Conservation (phyloP, 2,888 invertebrate species). For the Mystacides longicornis region DNA sequence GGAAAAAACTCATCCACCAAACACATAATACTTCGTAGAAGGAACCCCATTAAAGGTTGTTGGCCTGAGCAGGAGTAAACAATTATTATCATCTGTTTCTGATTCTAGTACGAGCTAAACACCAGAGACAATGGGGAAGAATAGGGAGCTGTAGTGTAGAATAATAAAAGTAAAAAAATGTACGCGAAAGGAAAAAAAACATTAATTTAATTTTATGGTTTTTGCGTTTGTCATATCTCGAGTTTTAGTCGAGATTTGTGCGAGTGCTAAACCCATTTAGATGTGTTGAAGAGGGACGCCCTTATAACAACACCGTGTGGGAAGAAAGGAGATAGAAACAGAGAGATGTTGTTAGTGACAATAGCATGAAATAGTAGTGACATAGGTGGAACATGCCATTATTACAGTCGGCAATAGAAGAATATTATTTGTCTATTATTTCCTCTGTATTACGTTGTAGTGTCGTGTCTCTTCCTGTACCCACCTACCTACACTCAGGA, state of each 20-base stretch:
- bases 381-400: constrained; percentile 26
- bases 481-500: too few relatives aligned
- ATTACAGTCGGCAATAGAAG: constrained; percentile 22
- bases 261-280: constrained; percentile 20
- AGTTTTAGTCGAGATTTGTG: constrained; percentile 44
- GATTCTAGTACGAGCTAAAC: background rate
- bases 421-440: too few relatives aligned
- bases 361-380: constrained; percentile 25
- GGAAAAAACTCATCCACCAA: too few relatives aligned
- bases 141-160: constrained; percentile 13
- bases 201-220: constrained; percentile 53
- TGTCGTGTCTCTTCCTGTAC: too few relatives aligned
- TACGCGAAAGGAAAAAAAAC: constrained; percentile 29
- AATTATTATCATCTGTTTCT: background rate
- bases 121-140: too few relatives aligned
- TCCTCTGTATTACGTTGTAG: too few relatives aligned
- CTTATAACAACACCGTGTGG: background rate
- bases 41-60: too few relatives aligned
- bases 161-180: constrained; percentile 24
- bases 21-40: too few relatives aligned
- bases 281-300: constrained; percentile 14
- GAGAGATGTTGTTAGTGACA: constrained; percentile 22
- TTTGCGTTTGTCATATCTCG: constrained; percentile 49
- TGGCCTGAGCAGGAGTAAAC: too few relatives aligned
- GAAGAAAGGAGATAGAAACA: too few relatives aligned